Conservation (phyloP, 2,113 vertebrate genomes). For the Oxyruncus cristatus region DNA sequence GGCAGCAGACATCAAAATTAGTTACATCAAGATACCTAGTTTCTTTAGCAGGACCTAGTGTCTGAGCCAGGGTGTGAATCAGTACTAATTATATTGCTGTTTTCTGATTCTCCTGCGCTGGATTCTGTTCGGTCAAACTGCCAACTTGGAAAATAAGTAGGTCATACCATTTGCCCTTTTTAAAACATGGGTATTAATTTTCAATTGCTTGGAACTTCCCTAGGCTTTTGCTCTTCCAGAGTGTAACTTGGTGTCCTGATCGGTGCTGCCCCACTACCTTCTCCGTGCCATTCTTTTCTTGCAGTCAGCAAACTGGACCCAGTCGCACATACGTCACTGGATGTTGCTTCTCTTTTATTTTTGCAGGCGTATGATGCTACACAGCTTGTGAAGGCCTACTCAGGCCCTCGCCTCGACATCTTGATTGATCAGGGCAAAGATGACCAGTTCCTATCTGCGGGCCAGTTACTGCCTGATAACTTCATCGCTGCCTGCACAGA, state of each 20-base stretch:
- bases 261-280: too few relatives aligned
- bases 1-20: too few relatives aligned
- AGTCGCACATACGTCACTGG: rapidly evolving
- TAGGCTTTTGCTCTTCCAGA: not conserved
- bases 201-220: not conserved
- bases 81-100: not conserved
- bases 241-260: not conserved
- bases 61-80: not conserved
- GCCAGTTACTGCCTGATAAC: slow-evolving; percentile 92
- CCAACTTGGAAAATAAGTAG: not conserved
- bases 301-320: not conserved
- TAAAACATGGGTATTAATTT: not conserved
- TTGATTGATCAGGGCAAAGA: slow-evolving; percentile 95
- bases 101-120: not conserved
- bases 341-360: not conserved
- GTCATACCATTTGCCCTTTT: not conserved
- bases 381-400: slow-evolving; percentile 79
- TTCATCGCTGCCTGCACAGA: slow-evolving; percentile 92
- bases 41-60: not conserved
- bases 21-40: not conserved
- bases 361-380: slow-evolving; percentile 89
- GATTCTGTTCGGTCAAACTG: not conserved
- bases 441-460: slow-evolving; percentile 90
- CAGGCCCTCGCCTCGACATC: slow-evolving; percentile 86
- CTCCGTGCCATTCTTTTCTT: not conserved